A percentile compares a stretch with the other conserved stretches of the same genome.
Evolutionary conservation across 2,113 vertebrate genomes (phyloP).

Genomic region (Theropithecus gelada): DNA sequence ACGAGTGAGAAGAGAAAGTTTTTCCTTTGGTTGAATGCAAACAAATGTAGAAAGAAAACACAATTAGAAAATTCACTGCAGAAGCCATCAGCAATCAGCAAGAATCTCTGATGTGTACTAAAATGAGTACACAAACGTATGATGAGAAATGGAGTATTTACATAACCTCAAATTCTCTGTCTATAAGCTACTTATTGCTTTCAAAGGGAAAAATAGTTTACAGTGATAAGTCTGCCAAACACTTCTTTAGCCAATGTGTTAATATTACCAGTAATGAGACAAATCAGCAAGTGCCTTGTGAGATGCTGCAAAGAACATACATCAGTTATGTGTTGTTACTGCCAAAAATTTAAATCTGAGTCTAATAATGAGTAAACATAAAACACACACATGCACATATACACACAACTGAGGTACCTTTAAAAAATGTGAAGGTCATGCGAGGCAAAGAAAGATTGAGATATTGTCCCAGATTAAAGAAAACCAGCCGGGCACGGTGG

Average conservation of each 20-base stretch:
- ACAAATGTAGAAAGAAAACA: background rate
- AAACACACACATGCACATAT: background rate
- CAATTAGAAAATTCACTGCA: background rate
- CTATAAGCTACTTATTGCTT: background rate
- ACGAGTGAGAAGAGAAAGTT: background rate
- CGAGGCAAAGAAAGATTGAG: background rate
- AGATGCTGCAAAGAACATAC: background rate
- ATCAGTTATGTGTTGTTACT: background rate
- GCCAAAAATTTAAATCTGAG: background rate
- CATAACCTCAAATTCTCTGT: background rate
- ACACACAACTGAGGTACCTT: background rate
- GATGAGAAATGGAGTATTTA: background rate
- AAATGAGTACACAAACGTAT: background rate
- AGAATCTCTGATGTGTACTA: background rate
- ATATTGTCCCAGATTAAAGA: background rate
- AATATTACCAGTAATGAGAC: background rate
- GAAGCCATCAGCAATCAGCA: background rate
- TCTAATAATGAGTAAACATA: background rate
- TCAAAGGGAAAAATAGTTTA: background rate
- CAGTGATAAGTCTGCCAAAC: background rate
- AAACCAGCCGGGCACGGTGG: too few species aligned
- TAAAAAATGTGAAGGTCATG: background rate
- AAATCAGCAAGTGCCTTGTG: background rate
- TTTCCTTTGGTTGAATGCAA: background rate
- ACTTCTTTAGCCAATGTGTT: background rate